Conservation (phyloP, 2,797 vertebrate species). For the Linurgus olivaceus region DNA sequence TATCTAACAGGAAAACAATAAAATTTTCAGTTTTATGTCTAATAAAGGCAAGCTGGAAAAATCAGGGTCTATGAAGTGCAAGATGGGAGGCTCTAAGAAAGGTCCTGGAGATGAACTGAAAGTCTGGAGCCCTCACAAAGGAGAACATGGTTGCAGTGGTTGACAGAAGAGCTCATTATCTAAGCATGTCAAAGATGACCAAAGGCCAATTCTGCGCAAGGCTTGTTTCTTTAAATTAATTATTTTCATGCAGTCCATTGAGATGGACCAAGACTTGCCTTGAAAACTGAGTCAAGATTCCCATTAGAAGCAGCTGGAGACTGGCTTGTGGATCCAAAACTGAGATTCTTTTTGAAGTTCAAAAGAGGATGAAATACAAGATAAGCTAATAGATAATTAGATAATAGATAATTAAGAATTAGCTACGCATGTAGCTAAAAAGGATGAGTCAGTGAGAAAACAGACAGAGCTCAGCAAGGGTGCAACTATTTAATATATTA, state of each 20-base stretch:
- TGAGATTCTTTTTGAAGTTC: background rate
- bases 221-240: background rate
- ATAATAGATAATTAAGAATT: slow-evolving; percentile 63
- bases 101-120: background rate
- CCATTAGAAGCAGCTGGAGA: background rate
- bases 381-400: slow-evolving; percentile 51
- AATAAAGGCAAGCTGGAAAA: background rate
- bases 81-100: background rate
- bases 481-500: slow-evolving; percentile 25
- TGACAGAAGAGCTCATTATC: background rate
- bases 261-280: background rate
- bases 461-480: slow-evolving; percentile 19
- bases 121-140: background rate
- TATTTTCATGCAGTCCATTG: background rate
- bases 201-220: background rate
- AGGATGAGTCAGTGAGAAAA: slow-evolving; percentile 46
- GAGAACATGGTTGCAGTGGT: rapidly evolving
- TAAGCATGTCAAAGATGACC: background rate
- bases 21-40: background rate
- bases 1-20: background rate
- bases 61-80: background rate
- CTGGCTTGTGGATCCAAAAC: background rate
- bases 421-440: slow-evolving; percentile 13
- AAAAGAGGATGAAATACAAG: slow-evolving; percentile 40
- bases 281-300: background rate